These are phyloP conservation scores for Zaprionus tsacasi DNA, from an alignment of 1,140 invertebrate species.

Conservation along the genomic window DNA sequence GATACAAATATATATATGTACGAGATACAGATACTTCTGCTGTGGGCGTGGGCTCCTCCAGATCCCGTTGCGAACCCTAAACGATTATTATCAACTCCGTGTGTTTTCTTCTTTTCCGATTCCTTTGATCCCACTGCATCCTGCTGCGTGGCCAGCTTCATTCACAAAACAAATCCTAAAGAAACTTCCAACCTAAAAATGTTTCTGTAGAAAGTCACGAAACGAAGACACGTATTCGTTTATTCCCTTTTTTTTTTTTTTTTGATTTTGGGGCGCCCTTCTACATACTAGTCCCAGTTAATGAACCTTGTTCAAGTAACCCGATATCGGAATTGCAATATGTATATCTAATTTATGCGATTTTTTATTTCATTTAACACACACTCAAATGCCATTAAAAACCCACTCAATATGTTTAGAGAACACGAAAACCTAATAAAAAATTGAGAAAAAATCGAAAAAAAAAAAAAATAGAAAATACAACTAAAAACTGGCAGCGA, in stretches of 20 bases:
- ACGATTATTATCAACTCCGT: conserved; percentile 61
- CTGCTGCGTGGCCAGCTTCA: conserved; percentile 26
- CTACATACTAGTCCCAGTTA: conserved; percentile 48
- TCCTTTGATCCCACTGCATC: conserved; percentile 63
- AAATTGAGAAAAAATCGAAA: conserved; percentile 24
- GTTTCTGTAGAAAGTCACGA: conserved; percentile 28
- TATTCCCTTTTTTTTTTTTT: conserved; percentile 60
- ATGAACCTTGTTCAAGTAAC: conserved; percentile 78
- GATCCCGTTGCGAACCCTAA: conserved; percentile 33
- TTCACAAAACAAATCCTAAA: conserved; percentile 64
- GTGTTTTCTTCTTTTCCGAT: conserved; percentile 34
- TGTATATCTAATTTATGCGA: conserved; percentile 77
- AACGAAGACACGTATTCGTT: neutral
- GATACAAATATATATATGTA: neutral
- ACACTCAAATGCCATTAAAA: conserved; percentile 71
- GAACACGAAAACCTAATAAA: conserved; percentile 43
- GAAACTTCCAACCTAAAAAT: conserved; percentile 31
- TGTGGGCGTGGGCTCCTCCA: conserved; percentile 57
- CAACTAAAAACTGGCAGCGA: conserved; percentile 52
- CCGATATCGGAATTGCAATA: conserved; percentile 78
- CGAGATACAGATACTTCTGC: conserved; percentile 9
- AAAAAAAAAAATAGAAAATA: conserved; percentile 32
- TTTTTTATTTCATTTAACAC: conserved; percentile 76
- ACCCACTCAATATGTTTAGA: conserved; percentile 69
- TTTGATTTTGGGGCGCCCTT: neutral